These are phyloP conservation scores for Acanthosepion lycidas DNA, from an alignment of 2,888 invertebrate genomes.

Conservation along the genomic window DNA sequence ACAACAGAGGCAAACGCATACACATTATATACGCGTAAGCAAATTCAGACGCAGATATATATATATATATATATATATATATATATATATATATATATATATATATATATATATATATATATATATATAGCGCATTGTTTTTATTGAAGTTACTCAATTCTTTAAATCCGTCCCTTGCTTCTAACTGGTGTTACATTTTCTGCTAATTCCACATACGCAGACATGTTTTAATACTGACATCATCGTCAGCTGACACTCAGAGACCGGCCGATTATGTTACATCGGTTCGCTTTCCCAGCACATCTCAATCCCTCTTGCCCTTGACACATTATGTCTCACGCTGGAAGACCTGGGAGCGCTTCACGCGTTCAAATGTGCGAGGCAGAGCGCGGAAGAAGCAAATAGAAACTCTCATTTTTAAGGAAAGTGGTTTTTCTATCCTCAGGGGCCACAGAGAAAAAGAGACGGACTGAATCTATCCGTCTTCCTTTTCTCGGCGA, in stretches of 20 bases:
- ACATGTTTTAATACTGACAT: background rate
- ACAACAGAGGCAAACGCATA: too few relatives aligned
- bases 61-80: too few relatives aligned
- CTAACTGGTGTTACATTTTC: too few relatives aligned
- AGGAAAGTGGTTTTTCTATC: slow-evolving; percentile 33
- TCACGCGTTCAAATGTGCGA: slow-evolving; percentile 33
- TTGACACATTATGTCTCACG: background rate
- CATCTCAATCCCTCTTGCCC: background rate
- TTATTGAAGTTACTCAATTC: too few relatives aligned
- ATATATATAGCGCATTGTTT: too few relatives aligned
- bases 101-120: too few relatives aligned
- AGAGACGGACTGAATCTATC: background rate
- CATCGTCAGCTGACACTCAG: background rate
- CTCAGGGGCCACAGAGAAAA: background rate
- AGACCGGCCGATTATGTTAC: background rate
- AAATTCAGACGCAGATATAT: too few relatives aligned
- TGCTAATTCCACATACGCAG: too few relatives aligned
- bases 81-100: too few relatives aligned
- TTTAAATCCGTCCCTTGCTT: too few relatives aligned
- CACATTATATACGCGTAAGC: too few relatives aligned
- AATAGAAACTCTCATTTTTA: background rate
- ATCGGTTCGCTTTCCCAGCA: background rate
- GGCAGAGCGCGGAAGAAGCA: background rate
- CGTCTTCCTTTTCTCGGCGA: background rate
- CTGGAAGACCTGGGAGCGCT: background rate